These are phyloP conservation scores for Amiota communis DNA, from an alignment of 2,888 invertebrate species.

Conservation along the genomic window DNA sequence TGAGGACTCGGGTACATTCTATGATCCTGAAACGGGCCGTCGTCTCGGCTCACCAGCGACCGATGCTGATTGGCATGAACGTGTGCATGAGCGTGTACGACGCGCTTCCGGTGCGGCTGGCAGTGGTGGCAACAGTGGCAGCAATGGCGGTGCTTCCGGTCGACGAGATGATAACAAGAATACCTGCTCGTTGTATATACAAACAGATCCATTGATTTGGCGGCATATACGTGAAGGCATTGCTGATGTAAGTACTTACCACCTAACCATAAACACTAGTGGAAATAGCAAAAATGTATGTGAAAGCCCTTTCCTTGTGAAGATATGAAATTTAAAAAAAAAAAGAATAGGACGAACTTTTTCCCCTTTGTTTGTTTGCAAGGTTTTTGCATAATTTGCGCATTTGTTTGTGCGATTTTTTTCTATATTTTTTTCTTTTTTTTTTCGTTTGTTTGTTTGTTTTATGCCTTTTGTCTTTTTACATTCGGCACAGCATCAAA, in stretches of 20 bases:
- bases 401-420: conserved; percentile 56
- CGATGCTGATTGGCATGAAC: conserved; percentile 74
- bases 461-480: not conserved
- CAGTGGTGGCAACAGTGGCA: conserved; percentile 31
- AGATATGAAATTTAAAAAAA: not conserved
- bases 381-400: conserved; percentile 65
- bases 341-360: conserved; percentile 1
- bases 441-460: conserved; percentile 11
- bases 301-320: not conserved
- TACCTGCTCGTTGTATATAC: conserved; percentile 96
- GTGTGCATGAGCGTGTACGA: conserved; percentile 75
- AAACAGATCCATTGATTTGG: conserved; percentile 99
- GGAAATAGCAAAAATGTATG: not conserved
- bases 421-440: conserved; percentile 37
- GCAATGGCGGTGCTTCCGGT: conserved; percentile 71
- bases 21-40: conserved; percentile 68
- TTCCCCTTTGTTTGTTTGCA: conserved; percentile 60
- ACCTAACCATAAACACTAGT: not conserved
- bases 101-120: conserved; percentile 73
- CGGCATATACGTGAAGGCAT: conserved; percentile 89
- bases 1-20: conserved; percentile 56
- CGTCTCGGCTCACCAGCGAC: conserved; percentile 60
- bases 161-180: conserved; percentile 83
- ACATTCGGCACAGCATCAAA: too few relatives aligned
- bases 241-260: conserved; percentile 79